phyloP scores from a whole-genome alignment of 2,888 invertebrate species.

The Nephrocerus scutellatus region DNA sequence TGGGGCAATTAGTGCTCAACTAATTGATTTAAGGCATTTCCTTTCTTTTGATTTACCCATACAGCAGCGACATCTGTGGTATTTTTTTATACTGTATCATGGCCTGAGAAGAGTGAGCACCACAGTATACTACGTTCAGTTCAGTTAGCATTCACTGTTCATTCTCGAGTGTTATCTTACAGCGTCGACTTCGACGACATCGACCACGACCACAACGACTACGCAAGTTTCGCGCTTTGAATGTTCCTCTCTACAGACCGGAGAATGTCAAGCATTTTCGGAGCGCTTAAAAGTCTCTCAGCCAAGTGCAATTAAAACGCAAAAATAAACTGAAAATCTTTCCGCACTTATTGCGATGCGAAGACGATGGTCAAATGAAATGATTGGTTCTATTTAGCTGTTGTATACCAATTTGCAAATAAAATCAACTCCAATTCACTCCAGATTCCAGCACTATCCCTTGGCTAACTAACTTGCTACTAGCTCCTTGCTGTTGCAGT shows the following conservation, averaged over 20 bases:
- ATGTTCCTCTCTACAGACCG: constrained; percentile 16
- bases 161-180: no score
- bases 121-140: constrained; percentile 15
- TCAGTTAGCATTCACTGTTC: constrained; percentile 9
- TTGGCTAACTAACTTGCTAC: no score
- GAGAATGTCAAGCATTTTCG: constrained; percentile 19
- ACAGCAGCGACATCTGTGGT: constrained; percentile 26
- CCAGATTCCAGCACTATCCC: no score
- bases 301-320: constrained; percentile 24
- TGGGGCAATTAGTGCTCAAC: constrained; percentile 47
- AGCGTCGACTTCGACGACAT: background rate
- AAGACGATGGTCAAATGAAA: no score
- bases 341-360: no score
- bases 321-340: constrained; percentile 19
- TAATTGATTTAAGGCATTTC: constrained; percentile 49
- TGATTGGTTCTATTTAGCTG: no score
- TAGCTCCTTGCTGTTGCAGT: no score
- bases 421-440: no score
- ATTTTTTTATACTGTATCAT: constrained; percentile 20
- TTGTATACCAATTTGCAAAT: no score
- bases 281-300: constrained; percentile 23
- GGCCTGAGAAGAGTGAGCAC: background rate
- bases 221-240: constrained; percentile 11
- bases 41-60: constrained; percentile 31
- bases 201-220: background rate